Evolutionary conservation across 2,888 invertebrate species (phyloP), one percentile per base, ranked within the genome.

Genomic region (Stictocephala bisonia): DNA sequence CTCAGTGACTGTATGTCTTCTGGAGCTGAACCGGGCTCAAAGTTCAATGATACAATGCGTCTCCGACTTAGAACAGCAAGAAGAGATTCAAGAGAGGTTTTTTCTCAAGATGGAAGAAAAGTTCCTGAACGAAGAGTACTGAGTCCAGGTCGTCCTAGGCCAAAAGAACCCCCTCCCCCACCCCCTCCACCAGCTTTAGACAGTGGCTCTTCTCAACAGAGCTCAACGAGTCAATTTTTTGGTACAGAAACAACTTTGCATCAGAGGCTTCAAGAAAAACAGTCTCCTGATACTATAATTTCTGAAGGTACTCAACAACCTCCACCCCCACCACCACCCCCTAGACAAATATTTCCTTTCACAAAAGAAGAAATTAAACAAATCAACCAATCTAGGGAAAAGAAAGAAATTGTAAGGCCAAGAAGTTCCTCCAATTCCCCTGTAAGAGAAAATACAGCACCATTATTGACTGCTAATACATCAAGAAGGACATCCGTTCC

Each of bases 41-140:
- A 87, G 75, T 93, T 93, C 83, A 87, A 91, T 82, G 95, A 95
- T 83, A 94, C 94, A 26, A 95, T 94, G 92, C 91, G 94, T 24
- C 85, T 95, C 79, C 88, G 94, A 78, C 86, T 90, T 69, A 83
- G 84, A 71, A 79, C 80, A 24, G 77, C 77, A 9, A 78, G 82
- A 31, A 40, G 71, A 4, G 73, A 76, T 18, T 48, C 75, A 7
- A 66, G 77, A 44, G 73, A 75, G 11, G 74, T 76, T 24, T 64
- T 68, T 26, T 24, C 70, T 13, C 64, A 73, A 13, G 71, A 60
- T 3, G 72, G 72, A 2, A 66, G 53, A 20, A 71, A 69, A 64
- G 53, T 22, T 35, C 64, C 51, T 3, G 60, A 73, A 31, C 64
- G 66, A 41, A 51, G 77, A 66, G 69, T 71, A 22, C 53, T 74